Percentiles rank a stretch among this genome's conserved stretches.
Conservation (phyloP, 2,888 invertebrate genomes). For the Pristionchus arcanus region DNA sequence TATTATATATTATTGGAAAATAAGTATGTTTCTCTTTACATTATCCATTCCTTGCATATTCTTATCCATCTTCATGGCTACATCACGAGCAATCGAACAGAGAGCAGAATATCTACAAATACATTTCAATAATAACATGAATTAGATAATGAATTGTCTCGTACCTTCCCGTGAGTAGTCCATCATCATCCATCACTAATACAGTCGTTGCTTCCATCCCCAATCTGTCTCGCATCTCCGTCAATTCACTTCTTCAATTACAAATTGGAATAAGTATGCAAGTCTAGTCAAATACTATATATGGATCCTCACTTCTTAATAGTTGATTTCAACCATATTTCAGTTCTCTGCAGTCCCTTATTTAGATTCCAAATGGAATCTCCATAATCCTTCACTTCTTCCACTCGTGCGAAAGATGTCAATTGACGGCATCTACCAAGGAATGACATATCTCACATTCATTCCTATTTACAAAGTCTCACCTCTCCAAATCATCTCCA, state of each 20-base stretch:
- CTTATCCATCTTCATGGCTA: constrained; percentile 34
- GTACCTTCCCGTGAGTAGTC: constrained; percentile 33
- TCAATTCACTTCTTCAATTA: constrained; percentile 1
- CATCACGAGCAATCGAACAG: constrained; percentile 19
- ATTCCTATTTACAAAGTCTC: not conserved
- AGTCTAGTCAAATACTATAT: not conserved
- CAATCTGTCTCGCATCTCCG: not conserved
- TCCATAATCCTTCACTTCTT: not conserved
- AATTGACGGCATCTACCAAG: constrained; percentile 36
- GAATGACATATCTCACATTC: not conserved
- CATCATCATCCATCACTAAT: constrained; percentile 44
- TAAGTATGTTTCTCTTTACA: not conserved
- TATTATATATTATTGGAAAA: not conserved
- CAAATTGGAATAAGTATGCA: not conserved
- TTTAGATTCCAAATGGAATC: constrained; percentile 57
- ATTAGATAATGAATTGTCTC: not conserved
- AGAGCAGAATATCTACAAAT: constrained; percentile 6
- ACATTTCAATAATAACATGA: not conserved
- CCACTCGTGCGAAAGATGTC: constrained; percentile 35
- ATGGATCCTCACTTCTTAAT: constrained; percentile 57
- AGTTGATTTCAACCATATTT: constrained; percentile 58
- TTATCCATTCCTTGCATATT: not conserved
- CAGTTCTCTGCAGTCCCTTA: constrained; percentile 34
- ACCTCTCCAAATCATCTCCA: constrained; percentile 17
- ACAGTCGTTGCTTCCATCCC: constrained; percentile 18